A percentile compares a stretch with the other conserved stretches of the same genome.
These are phyloP conservation scores for Epiperipatus broadwayi DNA, from an alignment of 2,888 invertebrate genomes.

Conservation along the genomic window DNA sequence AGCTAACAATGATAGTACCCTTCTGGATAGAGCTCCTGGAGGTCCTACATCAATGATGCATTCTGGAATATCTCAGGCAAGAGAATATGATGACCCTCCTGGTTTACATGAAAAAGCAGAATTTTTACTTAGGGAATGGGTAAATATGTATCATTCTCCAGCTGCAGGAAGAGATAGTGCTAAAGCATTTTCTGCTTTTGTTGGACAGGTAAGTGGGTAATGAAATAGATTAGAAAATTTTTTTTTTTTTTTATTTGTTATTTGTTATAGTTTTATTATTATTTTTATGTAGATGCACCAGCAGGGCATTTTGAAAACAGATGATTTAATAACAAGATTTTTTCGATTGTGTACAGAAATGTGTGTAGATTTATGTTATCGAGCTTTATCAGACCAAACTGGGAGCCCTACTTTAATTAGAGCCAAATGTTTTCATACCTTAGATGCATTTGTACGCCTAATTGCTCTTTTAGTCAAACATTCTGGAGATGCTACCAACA, in stretches of 20 bases:
- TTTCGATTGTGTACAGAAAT: slow-evolving; percentile 89
- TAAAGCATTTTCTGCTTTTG: slow-evolving; percentile 79
- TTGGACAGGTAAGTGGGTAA: slow-evolving; percentile 41
- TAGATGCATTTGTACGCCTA: slow-evolving; percentile 83
- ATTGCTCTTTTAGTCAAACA: slow-evolving; percentile 78
- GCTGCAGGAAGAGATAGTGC: slow-evolving; percentile 55
- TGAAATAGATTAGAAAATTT: slow-evolving; percentile 10
- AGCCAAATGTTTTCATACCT: slow-evolving; percentile 79
- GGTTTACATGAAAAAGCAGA: slow-evolving; percentile 89
- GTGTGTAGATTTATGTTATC: slow-evolving; percentile 83
- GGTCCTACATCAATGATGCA: slow-evolving; percentile 76
- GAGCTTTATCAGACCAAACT: slow-evolving; percentile 49
- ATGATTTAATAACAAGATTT: slow-evolving; percentile 88
- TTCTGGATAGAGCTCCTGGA: slow-evolving; percentile 53
- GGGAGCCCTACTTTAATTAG: slow-evolving; percentile 39
- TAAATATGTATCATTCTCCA: slow-evolving; percentile 63
- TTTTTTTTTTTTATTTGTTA: slow-evolving; percentile 7
- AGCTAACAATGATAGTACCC: slow-evolving; percentile 49
- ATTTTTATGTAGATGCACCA: slow-evolving; percentile 55
- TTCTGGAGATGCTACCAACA: slow-evolving; percentile 66
- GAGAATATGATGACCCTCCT: slow-evolving; percentile 79
- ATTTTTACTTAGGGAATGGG: slow-evolving; percentile 82
- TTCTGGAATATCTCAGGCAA: slow-evolving; percentile 65
- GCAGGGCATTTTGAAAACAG: slow-evolving; percentile 85
- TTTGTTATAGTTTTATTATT: slow-evolving; percentile 13